Percentiles rank a stretch among this genome's conserved stretches.
Conservation (phyloP, 2,797 vertebrate genomes). For the Hydrophis major region DNA sequence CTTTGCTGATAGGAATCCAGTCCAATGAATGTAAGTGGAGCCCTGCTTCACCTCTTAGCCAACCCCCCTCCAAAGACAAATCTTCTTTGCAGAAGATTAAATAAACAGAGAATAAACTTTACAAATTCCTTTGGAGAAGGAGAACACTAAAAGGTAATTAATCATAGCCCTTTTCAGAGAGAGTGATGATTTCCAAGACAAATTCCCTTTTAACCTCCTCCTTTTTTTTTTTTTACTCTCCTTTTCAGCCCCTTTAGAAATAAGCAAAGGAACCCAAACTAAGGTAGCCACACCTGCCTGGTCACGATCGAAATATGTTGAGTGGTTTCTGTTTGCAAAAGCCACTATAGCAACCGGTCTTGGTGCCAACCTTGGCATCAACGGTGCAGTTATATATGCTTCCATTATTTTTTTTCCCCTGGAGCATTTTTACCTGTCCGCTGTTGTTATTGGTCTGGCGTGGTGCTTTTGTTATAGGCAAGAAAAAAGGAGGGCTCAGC, state of each 20-base stretch:
- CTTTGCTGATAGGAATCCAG: no score
- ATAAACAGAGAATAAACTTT: neutral
- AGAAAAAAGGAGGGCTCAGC: neutral
- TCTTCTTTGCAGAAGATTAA: neutral
- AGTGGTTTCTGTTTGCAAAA: neutral
- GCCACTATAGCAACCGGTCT: neutral
- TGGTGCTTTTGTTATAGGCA: neutral
- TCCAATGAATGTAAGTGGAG: neutral
- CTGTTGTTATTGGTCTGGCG: neutral
- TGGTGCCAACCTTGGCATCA: no score
- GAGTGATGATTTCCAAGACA: neutral
- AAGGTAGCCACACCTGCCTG: no score
- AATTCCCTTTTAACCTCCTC: no score
- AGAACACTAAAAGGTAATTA: neutral
- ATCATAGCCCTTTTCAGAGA: neutral
- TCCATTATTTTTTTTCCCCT: neutral
- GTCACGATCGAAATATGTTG: neutral
- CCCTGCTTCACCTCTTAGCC: neutral
- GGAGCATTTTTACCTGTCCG: neutral
- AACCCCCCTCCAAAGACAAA: neutral
- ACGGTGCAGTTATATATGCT: neutral
- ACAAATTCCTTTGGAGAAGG: neutral
- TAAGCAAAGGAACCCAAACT: no score
- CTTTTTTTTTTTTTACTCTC: neutral
- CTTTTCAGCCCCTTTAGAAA: neutral